These are phyloP conservation scores for Andrena camellia DNA, from an alignment of 2,888 invertebrate species.

Conservation along the genomic window DNA sequence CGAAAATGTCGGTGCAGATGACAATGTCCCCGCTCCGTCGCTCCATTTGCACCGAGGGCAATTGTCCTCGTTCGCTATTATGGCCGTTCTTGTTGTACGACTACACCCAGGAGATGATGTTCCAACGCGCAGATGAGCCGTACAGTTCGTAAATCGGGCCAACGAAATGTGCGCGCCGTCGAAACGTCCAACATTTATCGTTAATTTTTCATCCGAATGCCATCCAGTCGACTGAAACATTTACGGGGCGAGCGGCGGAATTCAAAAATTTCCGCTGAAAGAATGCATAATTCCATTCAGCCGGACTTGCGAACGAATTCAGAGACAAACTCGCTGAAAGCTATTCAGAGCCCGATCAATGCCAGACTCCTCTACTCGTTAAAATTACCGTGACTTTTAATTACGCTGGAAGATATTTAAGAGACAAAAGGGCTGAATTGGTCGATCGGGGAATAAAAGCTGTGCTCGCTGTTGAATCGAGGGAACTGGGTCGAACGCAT, in stretches of 20 bases:
- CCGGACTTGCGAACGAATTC: background rate
- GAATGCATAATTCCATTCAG: background rate
- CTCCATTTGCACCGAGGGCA: conserved; percentile 55
- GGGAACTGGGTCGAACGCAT: conserved; percentile 26
- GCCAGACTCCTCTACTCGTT: background rate
- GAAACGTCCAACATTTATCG: conserved; percentile 1
- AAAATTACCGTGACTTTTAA: conserved; percentile 14
- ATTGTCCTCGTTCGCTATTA: conserved; percentile 47
- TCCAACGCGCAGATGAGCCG: conserved; percentile 26
- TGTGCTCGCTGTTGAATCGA: background rate
- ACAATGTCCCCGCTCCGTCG: conserved; percentile 29
- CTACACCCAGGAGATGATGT: conserved; percentile 39
- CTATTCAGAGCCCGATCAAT: conserved; percentile 6
- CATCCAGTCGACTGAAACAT: background rate
- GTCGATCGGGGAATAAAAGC: conserved; percentile 10
- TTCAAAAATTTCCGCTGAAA: no score
- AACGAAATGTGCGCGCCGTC: background rate
- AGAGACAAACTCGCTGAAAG: background rate
- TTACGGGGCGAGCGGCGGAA: background rate
- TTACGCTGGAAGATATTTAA: conserved; percentile 7
- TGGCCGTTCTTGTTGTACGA: conserved; percentile 37
- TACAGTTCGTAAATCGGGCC: conserved; percentile 39
- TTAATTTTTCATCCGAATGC: background rate
- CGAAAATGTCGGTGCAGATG: conserved; percentile 50
- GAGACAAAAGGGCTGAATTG: conserved; percentile 12